Percentiles rank a stretch among this genome's conserved stretches.
These are phyloP conservation scores for Acrossocheilus wenchowensis DNA, from an alignment of 2,797 vertebrate genomes.

Conservation along the genomic window DNA sequence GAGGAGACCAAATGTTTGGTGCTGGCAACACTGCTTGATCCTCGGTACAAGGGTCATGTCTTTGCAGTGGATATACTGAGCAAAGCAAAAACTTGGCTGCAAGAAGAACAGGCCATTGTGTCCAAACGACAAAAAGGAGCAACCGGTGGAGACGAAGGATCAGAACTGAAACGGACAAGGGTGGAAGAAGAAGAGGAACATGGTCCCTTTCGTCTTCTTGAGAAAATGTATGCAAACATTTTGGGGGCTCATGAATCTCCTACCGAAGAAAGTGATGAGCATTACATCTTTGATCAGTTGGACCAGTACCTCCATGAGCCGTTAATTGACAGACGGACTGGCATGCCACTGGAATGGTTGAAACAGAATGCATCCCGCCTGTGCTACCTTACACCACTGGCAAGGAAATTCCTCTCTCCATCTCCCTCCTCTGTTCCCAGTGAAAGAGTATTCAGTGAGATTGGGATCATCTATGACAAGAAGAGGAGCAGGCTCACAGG, in stretches of 20 bases:
- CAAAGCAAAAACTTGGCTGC: too few species aligned
- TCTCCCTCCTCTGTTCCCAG: conserved; percentile 1
- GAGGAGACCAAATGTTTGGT: conserved; percentile 45
- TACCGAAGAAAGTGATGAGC: background rate
- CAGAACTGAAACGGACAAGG: conserved; percentile 24
- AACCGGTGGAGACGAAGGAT: background rate
- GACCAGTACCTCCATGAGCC: conserved; percentile 45
- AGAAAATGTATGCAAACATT: conserved; percentile 47
- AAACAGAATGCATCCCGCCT: too few species aligned
- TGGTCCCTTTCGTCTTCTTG: conserved; percentile 34
- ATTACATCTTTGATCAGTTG: conserved; percentile 33
- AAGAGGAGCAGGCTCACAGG: too few species aligned
- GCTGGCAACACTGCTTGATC: conserved; percentile 42
- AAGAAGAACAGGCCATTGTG: too few species aligned
- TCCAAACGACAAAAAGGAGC: too few species aligned
- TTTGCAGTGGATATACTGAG: conserved; percentile 39
- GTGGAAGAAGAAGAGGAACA: background rate
- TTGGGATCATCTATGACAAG: too few species aligned
- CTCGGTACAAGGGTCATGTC: conserved; percentile 48
- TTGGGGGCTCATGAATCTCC: conserved; percentile 18
- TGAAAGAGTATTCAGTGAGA: too few species aligned
- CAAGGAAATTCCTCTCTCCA: conserved; percentile 43
- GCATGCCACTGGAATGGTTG: too few species aligned
- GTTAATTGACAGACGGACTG: conserved; percentile 16
- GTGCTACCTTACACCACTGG: background rate